Base-by-base conservation (phyloP, 2,888 invertebrate species). In the Cyclophora albipunctata region DNA sequence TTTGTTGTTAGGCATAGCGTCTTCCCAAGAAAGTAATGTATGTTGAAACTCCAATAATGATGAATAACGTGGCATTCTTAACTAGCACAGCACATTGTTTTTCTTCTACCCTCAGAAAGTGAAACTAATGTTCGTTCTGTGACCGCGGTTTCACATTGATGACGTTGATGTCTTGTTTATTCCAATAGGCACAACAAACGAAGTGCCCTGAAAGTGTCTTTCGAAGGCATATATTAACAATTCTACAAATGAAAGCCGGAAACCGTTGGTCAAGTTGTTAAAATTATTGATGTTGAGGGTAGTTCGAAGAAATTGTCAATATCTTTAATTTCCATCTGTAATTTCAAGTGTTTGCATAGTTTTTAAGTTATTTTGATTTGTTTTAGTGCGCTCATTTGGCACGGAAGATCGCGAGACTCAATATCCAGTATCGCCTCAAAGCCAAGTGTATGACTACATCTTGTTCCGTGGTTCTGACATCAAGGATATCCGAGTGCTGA, bases 381-480 rank as follows among this genome's bases (percentile, higher is more conserved):
- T 87, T 91, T 51, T 90, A 99, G 99, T 99, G 61, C 93, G 98
- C 66, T 99, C 99, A 5, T 99, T 98, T 90, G 99, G 99, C 50
- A 99, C 99, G 42, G 99, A 99, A 88, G 98, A 99, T 78, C 92
- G 99, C 46, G 97, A 98, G 69, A 96, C 98, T 3, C 96, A 96
- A 75, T 96, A 95, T 77, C 97, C 97, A 56, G 98, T 99, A 51
- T 96, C 98, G 48, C 96, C 98, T 33, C 95, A 98, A 81, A 97
- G 96, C 87, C 98, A 99, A 84, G 95, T 99, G 50, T 99, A 98
- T 83, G 99, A 99, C 79, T 99, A 98, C 86, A 99, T 99, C 73
- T 92, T 99, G 66, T 99, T 99, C 89, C 93, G 98, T 64, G 99
- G 99, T 45, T 94, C 96, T 61, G 99, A 99, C 83, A 99, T 99